Conservation (phyloP, 1,140 invertebrate species). For the Mactra quadrangularis region DNA sequence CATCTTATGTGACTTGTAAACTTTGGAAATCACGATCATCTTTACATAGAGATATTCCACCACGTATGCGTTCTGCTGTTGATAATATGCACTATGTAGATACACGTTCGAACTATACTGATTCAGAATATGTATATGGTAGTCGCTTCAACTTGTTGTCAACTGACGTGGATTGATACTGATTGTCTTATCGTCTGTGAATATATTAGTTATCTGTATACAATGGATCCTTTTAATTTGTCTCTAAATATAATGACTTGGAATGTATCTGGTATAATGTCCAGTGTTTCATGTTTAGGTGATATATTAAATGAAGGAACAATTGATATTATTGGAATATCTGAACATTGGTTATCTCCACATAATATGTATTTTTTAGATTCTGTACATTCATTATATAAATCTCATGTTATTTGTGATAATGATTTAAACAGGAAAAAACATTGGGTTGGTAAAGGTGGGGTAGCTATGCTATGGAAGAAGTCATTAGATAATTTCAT, state of each 20-base stretch:
- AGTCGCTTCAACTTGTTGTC: too few species aligned
- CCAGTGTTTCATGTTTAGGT: constrained; percentile 18
- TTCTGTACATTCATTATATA: neutral
- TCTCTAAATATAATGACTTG: constrained; percentile 29
- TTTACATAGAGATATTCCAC: neutral
- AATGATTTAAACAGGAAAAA: neutral
- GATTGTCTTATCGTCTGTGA: too few species aligned
- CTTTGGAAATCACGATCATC: constrained; percentile 17
- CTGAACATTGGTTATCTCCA: constrained; percentile 32
- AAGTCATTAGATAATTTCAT: constrained; percentile 15
- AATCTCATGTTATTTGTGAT: constrained; percentile 18
- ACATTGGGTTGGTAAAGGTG: constrained; percentile 21
- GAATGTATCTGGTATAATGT: constrained; percentile 36
- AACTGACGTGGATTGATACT: too few species aligned
- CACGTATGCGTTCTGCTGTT: too few species aligned
- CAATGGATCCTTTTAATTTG: neutral
- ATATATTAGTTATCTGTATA: too few species aligned
- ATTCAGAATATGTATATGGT: too few species aligned
- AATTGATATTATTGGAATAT: constrained; percentile 33
- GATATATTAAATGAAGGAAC: neutral
- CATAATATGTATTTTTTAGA: constrained; percentile 36
- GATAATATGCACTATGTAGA: too few species aligned
- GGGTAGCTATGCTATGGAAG: constrained; percentile 37
- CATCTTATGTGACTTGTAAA: neutral
- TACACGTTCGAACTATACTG: too few species aligned